Evolutionary conservation across 2,113 vertebrate genomes (phyloP).

Genomic region (Poeciliopsis retropinna): DNA sequence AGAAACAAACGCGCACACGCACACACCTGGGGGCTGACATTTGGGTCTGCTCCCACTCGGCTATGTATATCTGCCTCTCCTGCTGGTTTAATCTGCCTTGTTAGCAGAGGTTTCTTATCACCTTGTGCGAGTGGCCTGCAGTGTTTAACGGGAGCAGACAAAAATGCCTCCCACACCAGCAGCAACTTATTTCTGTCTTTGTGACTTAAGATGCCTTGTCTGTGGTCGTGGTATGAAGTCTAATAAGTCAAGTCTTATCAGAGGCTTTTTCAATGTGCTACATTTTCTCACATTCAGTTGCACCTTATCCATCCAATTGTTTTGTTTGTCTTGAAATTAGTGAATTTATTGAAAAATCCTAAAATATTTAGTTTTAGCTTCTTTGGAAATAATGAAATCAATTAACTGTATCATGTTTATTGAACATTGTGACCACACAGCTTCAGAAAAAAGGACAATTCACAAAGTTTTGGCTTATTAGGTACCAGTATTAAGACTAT

Average conservation of each 20-base stretch:
- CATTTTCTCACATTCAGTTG: neutral
- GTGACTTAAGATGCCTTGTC: neutral
- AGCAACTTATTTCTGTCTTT: neutral
- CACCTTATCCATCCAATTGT: neutral
- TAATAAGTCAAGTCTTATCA: too few relatives aligned
- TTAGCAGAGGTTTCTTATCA: slow-evolving; percentile 3
- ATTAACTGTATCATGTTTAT: too few relatives aligned
- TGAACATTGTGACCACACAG: too few relatives aligned
- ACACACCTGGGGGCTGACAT: slow-evolving; percentile 16
- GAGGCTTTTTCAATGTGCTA: neutral
- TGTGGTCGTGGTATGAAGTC: neutral
- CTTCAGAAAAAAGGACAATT: too few relatives aligned
- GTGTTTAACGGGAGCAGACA: slow-evolving; percentile 1
- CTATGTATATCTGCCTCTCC: neutral
- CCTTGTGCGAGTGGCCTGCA: neutral
- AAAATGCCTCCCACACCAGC: neutral
- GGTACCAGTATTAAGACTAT: too few relatives aligned
- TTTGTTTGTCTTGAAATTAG: neutral
- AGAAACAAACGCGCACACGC: neutral
- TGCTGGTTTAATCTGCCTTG: neutral
- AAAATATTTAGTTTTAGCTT: too few relatives aligned
- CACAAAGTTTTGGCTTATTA: too few relatives aligned
- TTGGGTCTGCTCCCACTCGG: neutral
- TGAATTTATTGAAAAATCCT: too few relatives aligned
- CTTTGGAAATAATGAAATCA: too few relatives aligned